These are phyloP conservation scores for Phania funesta DNA, from an alignment of 2,888 invertebrate genomes.

Conservation along the genomic window DNA sequence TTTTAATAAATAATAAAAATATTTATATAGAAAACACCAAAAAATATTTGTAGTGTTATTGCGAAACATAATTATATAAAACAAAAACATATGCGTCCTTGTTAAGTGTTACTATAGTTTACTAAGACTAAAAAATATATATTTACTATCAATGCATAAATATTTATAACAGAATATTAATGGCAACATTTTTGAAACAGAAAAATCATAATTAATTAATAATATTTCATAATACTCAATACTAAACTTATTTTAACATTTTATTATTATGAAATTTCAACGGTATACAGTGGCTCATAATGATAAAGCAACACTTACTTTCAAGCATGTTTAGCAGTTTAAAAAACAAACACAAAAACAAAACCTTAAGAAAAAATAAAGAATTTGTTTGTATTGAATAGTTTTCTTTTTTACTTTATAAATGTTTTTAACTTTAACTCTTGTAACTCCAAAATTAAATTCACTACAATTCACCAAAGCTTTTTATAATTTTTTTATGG, in stretches of 20 bases:
- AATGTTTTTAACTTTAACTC: background rate
- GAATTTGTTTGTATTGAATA: too few relatives aligned
- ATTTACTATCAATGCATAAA: background rate
- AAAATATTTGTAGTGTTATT: slow-evolving; percentile 5
- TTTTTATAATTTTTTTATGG: slow-evolving; percentile 24
- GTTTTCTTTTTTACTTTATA: background rate
- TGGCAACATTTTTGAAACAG: background rate
- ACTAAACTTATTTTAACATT: background rate
- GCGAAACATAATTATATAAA: slow-evolving; percentile 8
- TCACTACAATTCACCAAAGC: background rate
- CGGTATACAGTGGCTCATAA: too few relatives aligned
- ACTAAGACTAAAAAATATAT: slow-evolving; percentile 23
- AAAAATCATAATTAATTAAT: background rate
- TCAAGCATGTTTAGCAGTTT: too few relatives aligned
- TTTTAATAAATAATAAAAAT: background rate
- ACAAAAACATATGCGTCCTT: slow-evolving; percentile 52
- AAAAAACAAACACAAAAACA: too few relatives aligned
- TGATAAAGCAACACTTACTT: too few relatives aligned
- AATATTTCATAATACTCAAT: background rate
- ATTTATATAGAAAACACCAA: slow-evolving; percentile 8
- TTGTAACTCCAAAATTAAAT: background rate
- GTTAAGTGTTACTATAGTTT: slow-evolving; percentile 58
- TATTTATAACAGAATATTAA: background rate
- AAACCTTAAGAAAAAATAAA: too few relatives aligned
- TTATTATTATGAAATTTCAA: too few relatives aligned